phyloP scores from a whole-genome alignment of 2,113 vertebrate species.

The Anhinga anhinga region DNA sequence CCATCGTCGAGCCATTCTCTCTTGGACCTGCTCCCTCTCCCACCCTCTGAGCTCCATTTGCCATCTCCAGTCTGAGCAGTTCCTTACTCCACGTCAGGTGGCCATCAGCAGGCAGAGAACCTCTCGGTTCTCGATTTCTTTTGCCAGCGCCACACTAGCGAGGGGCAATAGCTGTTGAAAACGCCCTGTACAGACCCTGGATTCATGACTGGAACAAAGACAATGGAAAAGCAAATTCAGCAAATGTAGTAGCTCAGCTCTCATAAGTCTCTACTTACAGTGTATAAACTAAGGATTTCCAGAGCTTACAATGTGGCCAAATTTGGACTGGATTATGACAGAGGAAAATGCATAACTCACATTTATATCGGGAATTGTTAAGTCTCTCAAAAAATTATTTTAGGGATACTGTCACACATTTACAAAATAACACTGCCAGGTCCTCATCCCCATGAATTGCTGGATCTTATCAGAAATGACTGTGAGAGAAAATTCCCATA shows the following conservation, averaged over 20 bases:
- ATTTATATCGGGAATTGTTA: rapidly evolving
- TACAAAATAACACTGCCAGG: neutral
- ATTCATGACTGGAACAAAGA: neutral
- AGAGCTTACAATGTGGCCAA: neutral
- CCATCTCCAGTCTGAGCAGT: neutral
- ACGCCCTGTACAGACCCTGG: neutral
- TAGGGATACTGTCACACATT: neutral
- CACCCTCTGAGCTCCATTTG: neutral
- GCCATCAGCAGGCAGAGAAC: neutral
- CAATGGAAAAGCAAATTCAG: neutral
- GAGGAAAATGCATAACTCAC: neutral
- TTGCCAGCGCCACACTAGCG: neutral
- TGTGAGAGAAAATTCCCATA: neutral
- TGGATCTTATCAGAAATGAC: neutral
- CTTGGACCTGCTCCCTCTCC: neutral
- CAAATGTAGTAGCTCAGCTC: neutral
- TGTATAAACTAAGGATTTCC: neutral
- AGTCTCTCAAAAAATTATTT: neutral
- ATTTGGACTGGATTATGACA: neutral
- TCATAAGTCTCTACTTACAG: neutral
- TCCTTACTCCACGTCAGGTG: neutral
- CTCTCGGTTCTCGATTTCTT: neutral
- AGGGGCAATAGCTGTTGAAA: neutral
- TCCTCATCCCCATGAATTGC: neutral
- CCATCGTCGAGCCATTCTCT: neutral